Base-by-base conservation (phyloP, 2,797 vertebrate genomes). In the Allobates femoralis region DNA sequence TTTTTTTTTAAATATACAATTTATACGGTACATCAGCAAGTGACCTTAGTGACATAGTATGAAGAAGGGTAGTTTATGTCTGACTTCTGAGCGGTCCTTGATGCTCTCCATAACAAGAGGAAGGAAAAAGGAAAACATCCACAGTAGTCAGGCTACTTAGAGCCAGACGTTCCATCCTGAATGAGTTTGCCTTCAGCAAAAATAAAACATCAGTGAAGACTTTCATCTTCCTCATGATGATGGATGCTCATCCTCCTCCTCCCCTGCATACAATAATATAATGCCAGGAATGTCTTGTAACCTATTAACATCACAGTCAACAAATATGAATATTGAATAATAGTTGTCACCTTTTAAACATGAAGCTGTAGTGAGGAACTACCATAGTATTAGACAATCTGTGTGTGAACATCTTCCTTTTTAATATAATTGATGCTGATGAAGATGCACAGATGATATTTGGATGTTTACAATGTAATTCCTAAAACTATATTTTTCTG, bases 91-190 rank as follows among this genome's bases (percentile, higher is more conserved):
- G 46, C 37, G 30, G 80, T 78, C 53, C 62, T 83, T 79, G 79
- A 81, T 81, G 53, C 79, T 74, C 66, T 87, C 41, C 67, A 84
- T 69, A 37, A 73, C 55, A 84, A 87, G 23, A 79, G 86, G 86
- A 87, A 84, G 56, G 37, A 64, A 82, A 66, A 73, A 76, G 53
- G 32, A 83, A 83, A 79, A 87, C 81, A 67, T 76, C 75, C 64
- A 56, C 26, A 74, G 58, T 34, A 21, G 55, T 46, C 66, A 23
- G 55, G 62, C 75, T 73, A 21, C 26, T 51, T 30, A 83, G 53
- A 79, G 74, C 37, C 86, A 87, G 81, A 84, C 66, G 37, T 64
- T 78, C 64, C 64, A 83, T 87, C 86, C 86, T 82, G 74, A 71
- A 79, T 58, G 10, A 58, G 30, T 85, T 79, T 71, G 19, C n/a